A percentile compares a stretch with the other conserved stretches of the same genome.
Evolutionary conservation across 2,888 invertebrate genomes (phyloP).

Genomic region (Drosophila diplacantha): DNA sequence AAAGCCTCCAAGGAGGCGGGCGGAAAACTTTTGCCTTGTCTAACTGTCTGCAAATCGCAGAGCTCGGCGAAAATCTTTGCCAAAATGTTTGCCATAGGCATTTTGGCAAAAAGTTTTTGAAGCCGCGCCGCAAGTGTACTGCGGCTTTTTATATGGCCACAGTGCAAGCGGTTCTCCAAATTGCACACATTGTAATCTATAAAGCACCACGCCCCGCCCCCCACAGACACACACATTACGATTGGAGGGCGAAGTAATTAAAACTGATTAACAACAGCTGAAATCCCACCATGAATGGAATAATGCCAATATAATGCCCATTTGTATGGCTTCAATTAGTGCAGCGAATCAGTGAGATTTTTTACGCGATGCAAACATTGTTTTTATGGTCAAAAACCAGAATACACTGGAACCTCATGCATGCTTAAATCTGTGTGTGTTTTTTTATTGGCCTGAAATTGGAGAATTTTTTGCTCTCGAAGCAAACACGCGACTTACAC

Average conservation of each 20-base stretch:
- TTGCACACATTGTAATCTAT: constrained; percentile 50
- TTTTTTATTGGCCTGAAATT: background rate
- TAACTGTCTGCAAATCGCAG: constrained; percentile 72
- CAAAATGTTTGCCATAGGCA: constrained; percentile 71
- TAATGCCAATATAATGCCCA: constrained; percentile 32
- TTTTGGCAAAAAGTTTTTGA: constrained; percentile 55
- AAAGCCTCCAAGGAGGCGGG: constrained; percentile 11
- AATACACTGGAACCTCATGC: constrained; percentile 9
- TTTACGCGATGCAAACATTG: constrained; percentile 19
- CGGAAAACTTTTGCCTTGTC: constrained; percentile 62
- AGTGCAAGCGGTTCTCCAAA: constrained; percentile 48
- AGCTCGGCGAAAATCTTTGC: constrained; percentile 70
- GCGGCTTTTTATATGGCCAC: constrained; percentile 57
- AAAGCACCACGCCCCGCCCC: constrained; percentile 1
- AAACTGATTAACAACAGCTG: constrained; percentile 51
- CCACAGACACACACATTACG: background rate
- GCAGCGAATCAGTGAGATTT: constrained; percentile 19
- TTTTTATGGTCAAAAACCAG: constrained; percentile 10
- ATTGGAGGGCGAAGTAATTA: constrained; percentile 39
- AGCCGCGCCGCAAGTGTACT: constrained; percentile 57
- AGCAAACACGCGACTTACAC: constrained; percentile 5
- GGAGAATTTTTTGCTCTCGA: constrained; percentile 7
- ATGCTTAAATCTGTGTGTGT: background rate
- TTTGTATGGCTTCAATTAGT: constrained; percentile 30
- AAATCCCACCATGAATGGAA: constrained; percentile 29